Evolutionary conservation across 2,888 invertebrate genomes (phyloP).

Genomic region (Drosophila nr. fundita): DNA sequence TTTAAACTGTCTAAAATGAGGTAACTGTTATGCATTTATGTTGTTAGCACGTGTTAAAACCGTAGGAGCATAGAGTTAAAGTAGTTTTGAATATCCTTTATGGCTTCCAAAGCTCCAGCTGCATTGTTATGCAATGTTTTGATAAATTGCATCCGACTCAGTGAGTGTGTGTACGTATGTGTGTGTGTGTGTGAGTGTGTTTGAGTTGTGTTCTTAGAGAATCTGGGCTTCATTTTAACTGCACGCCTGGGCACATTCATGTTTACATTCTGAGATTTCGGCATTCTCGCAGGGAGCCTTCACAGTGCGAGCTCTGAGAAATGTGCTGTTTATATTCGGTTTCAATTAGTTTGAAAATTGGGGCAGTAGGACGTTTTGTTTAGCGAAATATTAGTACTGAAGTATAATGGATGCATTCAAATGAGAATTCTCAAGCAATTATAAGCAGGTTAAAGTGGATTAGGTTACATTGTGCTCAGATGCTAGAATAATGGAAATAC

Average conservation of each 20-base stretch:
- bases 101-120: constrained; percentile 19
- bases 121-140: constrained; percentile 64
- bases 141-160: constrained; percentile 64
- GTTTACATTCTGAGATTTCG: constrained; percentile 3
- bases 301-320: not conserved
- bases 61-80: constrained; percentile 46
- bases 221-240: constrained; percentile 14
- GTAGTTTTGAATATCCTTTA: constrained; percentile 67
- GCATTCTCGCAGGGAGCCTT: not conserved
- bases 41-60: constrained; percentile 72
- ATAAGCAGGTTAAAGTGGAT: not conserved
- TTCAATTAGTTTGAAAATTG: constrained; percentile 11
- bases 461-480: not conserved
- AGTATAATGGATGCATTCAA: not conserved
- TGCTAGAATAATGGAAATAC: not conserved
- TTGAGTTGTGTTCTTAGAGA: constrained; percentile 8
- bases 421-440: not conserved
- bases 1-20: constrained; percentile 1
- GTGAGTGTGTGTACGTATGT: not conserved
- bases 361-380: not conserved
- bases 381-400: not conserved
- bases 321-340: not conserved
- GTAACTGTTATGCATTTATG: constrained; percentile 33
- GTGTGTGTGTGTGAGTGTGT: constrained; percentile 1
- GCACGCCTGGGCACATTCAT: not conserved